A percentile compares a stretch with the other conserved stretches of the same genome.
Evolutionary conservation across 2,113 vertebrate genomes (phyloP).

Genomic region (Colaptes auratus): DNA sequence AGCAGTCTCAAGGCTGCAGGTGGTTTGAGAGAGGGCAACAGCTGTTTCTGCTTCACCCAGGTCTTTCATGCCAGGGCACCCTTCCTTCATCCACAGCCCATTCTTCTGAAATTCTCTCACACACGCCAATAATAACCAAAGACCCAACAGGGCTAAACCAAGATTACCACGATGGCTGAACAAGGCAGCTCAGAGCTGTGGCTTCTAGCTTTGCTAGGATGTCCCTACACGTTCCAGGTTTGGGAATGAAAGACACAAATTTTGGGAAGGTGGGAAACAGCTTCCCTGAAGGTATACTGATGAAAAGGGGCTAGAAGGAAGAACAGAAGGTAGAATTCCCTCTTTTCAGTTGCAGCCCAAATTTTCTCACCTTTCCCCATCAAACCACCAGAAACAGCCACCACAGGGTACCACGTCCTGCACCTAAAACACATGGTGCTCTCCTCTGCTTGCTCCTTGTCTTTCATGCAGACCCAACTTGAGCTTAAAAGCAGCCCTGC

Average conservation of each 20-base stretch:
- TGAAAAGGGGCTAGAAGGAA: neutral
- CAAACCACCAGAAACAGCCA: neutral
- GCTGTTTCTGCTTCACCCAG: conserved; percentile 37
- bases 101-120: conserved; percentile 14
- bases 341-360: neutral
- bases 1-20: neutral
- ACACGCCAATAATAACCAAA: neutral
- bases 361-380: neutral
- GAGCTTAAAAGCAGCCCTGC: neutral
- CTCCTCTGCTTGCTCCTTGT: neutral
- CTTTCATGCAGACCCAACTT: neutral
- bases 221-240: neutral
- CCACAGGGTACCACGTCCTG: too few relatives aligned
- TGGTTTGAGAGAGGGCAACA: conserved; percentile 8
- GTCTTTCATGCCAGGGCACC: neutral
- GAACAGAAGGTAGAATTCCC: neutral
- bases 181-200: neutral
- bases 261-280: neutral
- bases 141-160: neutral
- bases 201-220: neutral
- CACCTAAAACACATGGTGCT: neutral
- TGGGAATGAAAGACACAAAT: neutral
- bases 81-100: neutral
- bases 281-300: neutral
- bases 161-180: neutral